Evolutionary conservation across 2,113 vertebrate species (phyloP).

Genomic region (Solea senegalensis): DNA sequence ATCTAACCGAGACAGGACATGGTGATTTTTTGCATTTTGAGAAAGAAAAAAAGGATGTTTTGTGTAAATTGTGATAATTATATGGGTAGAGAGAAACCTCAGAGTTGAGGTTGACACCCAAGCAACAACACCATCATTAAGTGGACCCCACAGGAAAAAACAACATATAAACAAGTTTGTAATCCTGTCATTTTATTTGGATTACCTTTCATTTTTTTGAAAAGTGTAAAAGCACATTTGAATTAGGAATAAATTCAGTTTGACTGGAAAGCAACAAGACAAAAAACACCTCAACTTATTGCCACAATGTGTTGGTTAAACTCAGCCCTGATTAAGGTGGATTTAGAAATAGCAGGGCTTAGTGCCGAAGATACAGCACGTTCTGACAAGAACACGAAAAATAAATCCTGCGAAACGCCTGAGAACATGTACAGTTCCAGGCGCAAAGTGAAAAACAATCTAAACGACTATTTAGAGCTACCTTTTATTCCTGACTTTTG

Average conservation of each 20-base stretch:
- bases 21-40: not conserved
- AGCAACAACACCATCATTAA: not conserved
- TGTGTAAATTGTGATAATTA: slow-evolving; percentile 50
- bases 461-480: not conserved
- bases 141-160: slow-evolving; percentile 10
- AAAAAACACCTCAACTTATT: not conserved
- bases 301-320: slow-evolving; percentile 2
- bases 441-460: not conserved
- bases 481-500: too few relatives aligned
- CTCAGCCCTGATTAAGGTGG: slow-evolving; percentile 20
- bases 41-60: slow-evolving; percentile 12
- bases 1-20: not conserved
- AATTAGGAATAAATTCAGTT: not conserved
- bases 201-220: not conserved
- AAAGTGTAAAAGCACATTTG: not conserved
- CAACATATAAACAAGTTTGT: not conserved
- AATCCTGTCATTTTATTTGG: not conserved
- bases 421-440: slow-evolving; percentile 5
- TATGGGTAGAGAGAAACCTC: slow-evolving; percentile 5
- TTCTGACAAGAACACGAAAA: slow-evolving; percentile 38
- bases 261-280: not conserved
- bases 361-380: slow-evolving; percentile 21
- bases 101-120: slow-evolving; percentile 6
- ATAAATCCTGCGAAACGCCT: slow-evolving; percentile 21
- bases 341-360: slow-evolving; percentile 44